Base-by-base conservation (phyloP, 2,888 invertebrate genomes). In the Pasiphila rectangulata region DNA sequence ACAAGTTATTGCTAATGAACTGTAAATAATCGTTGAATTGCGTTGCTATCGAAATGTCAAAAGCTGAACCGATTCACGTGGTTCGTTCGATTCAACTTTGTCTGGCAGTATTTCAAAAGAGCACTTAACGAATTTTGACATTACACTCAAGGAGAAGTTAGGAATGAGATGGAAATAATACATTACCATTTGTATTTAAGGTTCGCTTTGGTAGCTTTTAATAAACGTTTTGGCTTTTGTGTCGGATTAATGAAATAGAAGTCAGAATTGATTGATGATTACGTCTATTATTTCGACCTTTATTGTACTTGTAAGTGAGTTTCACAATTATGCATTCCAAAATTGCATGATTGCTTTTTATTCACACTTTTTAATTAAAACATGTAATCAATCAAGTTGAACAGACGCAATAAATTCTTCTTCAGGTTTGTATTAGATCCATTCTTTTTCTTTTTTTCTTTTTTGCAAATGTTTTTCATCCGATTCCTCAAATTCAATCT, bases 61-160 rank as follows among this genome's bases (percentile, higher is more conserved):
- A 63, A 66, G 59, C 59, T 51, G 56, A 62, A 64, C 53, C 63
- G 64, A 67, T 67, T 67, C 63, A 59, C 64, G 49, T 49, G 44
- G 35, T 63, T 64, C 56, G 23, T 43, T 54, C 56, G 51, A 56
- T 61, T 58, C 59, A 60, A 66, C 39, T 61, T 46, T 56, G 64
- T 51, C 69, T 77, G 79, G 78, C 77, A 78, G 70, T 79, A 77
- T 75, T 77, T 80, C 78, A 78, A 77, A 70, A 73, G 71, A 76
- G 74, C 76, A 77, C 79, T 79, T 75, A 76, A 73, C 51, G n/a
- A 56, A 49, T 56, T 56, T 54, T 59, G 58, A 56, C 49, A 51
- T 53, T 53, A 54, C 49, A 51, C 51, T 47, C 42, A 45, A 54
- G 37, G 52, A 48, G 50, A 42, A 57, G 47, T 39, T 51, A 53